Base-by-base conservation (phyloP, 2,888 invertebrate species). In the Zele albiditarsus region DNA sequence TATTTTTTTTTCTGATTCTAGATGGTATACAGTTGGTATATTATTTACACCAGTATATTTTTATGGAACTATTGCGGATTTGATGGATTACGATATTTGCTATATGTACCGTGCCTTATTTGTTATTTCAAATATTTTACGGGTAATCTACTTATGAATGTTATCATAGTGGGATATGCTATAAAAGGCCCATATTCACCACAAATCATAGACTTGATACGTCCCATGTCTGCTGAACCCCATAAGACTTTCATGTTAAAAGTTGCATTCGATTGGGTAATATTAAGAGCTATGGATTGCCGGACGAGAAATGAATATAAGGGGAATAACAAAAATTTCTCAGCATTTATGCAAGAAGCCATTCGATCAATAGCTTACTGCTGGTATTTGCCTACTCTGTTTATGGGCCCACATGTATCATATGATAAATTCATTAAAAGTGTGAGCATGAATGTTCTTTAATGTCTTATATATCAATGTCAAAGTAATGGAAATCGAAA, bases 371-470 rank as follows among this genome's bases (percentile, higher is more conserved):
- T 86, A 70, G 93, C 94, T 25, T 98, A 97, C 88, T 92, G 93
- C 74, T 91, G 97, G 68, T 97, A 98, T 88, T 91, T 96, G 71
- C 98, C 98, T 25, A 91, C 94, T n/a, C 90, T 96, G 76, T 94
- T 95, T 82, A 91, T 93, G 82, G 98, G 98, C 23, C 98, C 98
- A 16, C 91, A 97, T 73, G 92, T 97, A 82, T 90, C 94, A 10
- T 97, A 94, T 89, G 91, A 93, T 80, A 93, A 95, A 75, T 97
- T 95, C 90, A 90, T 88, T 33, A 78, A 83, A 57, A 90, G 91
- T 80, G 91, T 91, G 84, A 84, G 87, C 82, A 71, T 60, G 28
- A 16, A 46, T 63, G 62, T 62, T 38, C 2, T 38, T 38, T 1
- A 8, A 8, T 38, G 38, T 27, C 0, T 4, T 27, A 14, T 23